Conservation (phyloP, 2,888 invertebrate genomes). For the Ichneumoninae sp. region DNA sequence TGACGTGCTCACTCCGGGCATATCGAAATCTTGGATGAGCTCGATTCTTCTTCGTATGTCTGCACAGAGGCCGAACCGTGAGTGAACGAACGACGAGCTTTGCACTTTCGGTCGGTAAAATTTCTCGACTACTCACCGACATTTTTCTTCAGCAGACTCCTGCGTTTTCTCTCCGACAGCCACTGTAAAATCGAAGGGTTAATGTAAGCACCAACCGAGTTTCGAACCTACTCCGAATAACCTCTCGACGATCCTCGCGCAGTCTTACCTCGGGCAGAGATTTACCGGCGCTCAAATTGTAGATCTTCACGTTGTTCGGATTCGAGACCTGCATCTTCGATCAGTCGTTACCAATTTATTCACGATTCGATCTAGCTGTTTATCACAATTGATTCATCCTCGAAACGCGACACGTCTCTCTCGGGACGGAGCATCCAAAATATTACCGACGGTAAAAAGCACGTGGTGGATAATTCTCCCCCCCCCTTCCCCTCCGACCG, state of each 20-base stretch:
- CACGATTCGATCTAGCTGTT: slow-evolving; percentile 1
- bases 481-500: background rate
- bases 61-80: slow-evolving; percentile 70
- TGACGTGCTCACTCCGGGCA: slow-evolving; percentile 96
- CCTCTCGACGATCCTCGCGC: slow-evolving; percentile 19
- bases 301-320: slow-evolving; percentile 98
- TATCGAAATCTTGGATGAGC: slow-evolving; percentile 99
- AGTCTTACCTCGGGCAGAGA: slow-evolving; percentile 96
- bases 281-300: slow-evolving; percentile 98
- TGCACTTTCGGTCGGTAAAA: slow-evolving; percentile 9
- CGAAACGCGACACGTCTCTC: background rate
- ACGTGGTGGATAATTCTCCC: background rate
- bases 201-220: slow-evolving; percentile 21
- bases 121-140: slow-evolving; percentile 85
- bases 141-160: slow-evolving; percentile 94
- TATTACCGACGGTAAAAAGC: slow-evolving; percentile 34
- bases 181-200: slow-evolving; percentile 87
- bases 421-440: slow-evolving; percentile 30
- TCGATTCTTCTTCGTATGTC: slow-evolving; percentile 96
- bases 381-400: slow-evolving; percentile 20
- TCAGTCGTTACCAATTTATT: slow-evolving; percentile 4
- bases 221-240: background rate
- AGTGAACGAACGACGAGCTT: slow-evolving; percentile 5
- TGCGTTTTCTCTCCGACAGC: slow-evolving; percentile 93
- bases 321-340: slow-evolving; percentile 94